Percentiles rank a stretch among this genome's conserved stretches.
Evolutionary conservation across 2,888 invertebrate genomes (phyloP).

Genomic region (Zaprionus lineosus): DNA sequence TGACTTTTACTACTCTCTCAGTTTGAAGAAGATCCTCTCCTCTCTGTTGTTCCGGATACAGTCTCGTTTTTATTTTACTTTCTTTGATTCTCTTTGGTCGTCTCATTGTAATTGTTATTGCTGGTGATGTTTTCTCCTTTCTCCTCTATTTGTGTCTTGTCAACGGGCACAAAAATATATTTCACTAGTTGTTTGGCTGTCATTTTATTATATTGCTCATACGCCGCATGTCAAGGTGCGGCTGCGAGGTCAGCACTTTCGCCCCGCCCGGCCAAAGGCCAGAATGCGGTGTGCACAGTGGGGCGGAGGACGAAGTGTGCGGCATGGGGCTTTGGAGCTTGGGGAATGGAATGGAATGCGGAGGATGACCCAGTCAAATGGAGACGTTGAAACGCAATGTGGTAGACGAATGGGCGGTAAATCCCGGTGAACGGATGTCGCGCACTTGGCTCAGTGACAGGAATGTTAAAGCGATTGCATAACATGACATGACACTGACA

Average conservation of each 20-base stretch:
- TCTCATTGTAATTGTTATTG: not conserved
- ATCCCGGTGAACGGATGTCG: constrained; percentile 50
- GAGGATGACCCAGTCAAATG: not conserved
- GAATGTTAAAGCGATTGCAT: constrained; percentile 64
- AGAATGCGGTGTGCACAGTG: too few species aligned
- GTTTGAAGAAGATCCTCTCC: too few species aligned
- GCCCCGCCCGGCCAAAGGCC: constrained; percentile 1
- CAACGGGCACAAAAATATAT: constrained; percentile 38
- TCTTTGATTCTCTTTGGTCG: constrained; percentile 3
- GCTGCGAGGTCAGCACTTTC: constrained; percentile 64
- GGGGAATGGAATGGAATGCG: too few species aligned
- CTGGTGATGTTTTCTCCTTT: not conserved
- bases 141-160: constrained; percentile 22
- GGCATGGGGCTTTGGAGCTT: too few species aligned
- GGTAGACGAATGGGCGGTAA: constrained; percentile 14
- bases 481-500: constrained; percentile 57
- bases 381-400: not conserved
- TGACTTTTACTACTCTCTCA: constrained; percentile 58
- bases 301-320: too few species aligned
- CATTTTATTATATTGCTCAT: constrained; percentile 56
- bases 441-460: constrained; percentile 41
- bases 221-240: constrained; percentile 63
- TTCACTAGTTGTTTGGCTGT: constrained; percentile 32
- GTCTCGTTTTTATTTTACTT: constrained; percentile 19
- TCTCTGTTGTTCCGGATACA: constrained; percentile 30